Evolutionary conservation across 2,797 vertebrate genomes (phyloP), one percentile per base, ranked within the genome.

Genomic region (Melanotaenia trifasciata): DNA sequence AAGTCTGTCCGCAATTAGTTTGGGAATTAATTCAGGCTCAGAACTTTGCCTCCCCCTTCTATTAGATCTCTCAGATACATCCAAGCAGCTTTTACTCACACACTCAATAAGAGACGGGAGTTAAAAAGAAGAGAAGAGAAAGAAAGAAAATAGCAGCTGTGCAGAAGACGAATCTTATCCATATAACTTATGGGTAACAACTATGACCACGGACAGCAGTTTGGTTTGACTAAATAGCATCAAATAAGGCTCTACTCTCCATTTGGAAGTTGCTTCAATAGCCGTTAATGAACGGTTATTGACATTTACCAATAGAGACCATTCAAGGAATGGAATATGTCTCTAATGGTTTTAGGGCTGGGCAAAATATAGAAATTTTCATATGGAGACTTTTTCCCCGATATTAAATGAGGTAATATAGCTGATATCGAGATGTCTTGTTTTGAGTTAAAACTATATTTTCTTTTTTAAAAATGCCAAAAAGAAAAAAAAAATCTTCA

Each of bases 21-120:
- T 93, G 81, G 88, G 90, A 94, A 93, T 93, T 89, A 91, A 94
- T 88, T 89, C 84, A 83, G 72, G 70, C 87, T 88, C 81, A 87
- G 73, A 90, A 86, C 84, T 86, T 84, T 76, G 64, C 70, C 79
- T 79, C 71, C 72, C 81, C 58, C 70, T 78, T 77, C 71, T 87
- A 82, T 88, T 79, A 82, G 72, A 88, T 85, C 80, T 81, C 33
- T 68, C 65, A 11, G 68, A 87, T 87, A 89, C 77, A 88, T 73
- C 76, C 74, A 79, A 68, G 69, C 70, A 50, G 80, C 58, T 80
- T 80, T 77, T 30, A 61, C 61, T 65, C 75, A 66, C n/a, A n/a
- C 30, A 73, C n/a, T 14, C 11, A 62, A 13, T 72, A 12, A 65
- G 5, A 60, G 57, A 4, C 63, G 7, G 38, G 2, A 54, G 0